Conservation (phyloP, 2,113 vertebrate genomes). For the Channa maculata region DNA sequence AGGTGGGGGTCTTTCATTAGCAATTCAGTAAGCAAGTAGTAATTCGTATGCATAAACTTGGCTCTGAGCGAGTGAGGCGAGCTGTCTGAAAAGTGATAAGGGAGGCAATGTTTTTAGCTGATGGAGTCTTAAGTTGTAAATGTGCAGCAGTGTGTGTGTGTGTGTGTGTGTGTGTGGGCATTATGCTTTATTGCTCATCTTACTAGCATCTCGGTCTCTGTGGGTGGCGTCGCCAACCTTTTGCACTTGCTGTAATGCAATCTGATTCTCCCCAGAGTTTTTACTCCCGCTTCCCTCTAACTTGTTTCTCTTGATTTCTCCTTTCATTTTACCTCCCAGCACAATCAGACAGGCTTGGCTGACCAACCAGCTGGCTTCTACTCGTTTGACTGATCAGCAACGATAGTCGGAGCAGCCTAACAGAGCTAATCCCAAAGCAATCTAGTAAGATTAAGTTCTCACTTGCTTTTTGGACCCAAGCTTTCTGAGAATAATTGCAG, state of each 20-base stretch:
- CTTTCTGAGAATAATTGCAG: not conserved
- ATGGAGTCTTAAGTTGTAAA: constrained; percentile 34
- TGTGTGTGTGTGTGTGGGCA: not conserved
- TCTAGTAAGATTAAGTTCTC: not conserved
- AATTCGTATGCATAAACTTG: constrained; percentile 61
- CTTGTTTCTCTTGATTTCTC: not conserved
- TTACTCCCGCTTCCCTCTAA: not conserved
- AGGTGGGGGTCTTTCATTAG: constrained; percentile 50
- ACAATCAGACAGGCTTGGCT: not conserved
- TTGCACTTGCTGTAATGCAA: not conserved
- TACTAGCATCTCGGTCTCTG: not conserved
- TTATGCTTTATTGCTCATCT: not conserved
- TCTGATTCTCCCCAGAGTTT: not conserved
- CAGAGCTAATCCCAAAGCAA: constrained; percentile 41
- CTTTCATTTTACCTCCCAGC: constrained; percentile 4
- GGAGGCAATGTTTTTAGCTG: constrained; percentile 52
- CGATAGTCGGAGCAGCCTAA: constrained; percentile 1
- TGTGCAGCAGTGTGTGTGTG: not conserved
- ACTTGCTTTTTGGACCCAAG: not conserved
- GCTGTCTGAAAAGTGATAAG: constrained; percentile 48
- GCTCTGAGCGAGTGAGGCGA: constrained; percentile 38
- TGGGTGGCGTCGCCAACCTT: constrained; percentile 2
- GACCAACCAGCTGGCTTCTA: not conserved
- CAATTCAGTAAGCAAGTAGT: constrained; percentile 49
- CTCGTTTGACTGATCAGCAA: constrained; percentile 10